Evolutionary conservation across 2,113 vertebrate species (phyloP).

Genomic region (Saguinus imperator): DNA sequence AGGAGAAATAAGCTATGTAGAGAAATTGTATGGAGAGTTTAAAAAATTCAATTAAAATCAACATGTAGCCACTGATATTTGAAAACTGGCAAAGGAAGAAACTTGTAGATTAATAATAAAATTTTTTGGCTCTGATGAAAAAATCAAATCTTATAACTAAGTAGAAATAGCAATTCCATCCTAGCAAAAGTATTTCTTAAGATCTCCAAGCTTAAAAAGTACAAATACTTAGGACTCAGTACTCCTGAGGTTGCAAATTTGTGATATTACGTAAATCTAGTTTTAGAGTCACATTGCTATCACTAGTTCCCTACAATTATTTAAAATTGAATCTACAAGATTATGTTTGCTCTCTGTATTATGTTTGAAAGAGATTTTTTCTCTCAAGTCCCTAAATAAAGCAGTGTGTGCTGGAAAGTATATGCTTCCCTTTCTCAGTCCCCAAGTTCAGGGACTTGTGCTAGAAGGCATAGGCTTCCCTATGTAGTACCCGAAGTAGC

Average conservation of each 20-base stretch:
- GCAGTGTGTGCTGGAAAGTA: not conserved
- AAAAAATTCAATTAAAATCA: conserved; percentile 30
- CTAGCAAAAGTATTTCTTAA: conserved; percentile 16
- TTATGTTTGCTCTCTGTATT: not conserved
- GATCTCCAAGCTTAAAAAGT: not conserved
- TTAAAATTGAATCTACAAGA: not conserved
- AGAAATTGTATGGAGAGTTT: not conserved
- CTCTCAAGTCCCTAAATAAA: not conserved
- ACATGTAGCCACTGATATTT: not conserved
- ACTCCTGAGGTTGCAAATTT: not conserved
- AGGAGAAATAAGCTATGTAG: not conserved
- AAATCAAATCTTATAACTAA: not conserved
- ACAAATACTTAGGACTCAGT: not conserved
- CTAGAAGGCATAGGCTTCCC: not conserved
- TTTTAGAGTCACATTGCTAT: not conserved
- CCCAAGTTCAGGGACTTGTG: not conserved
- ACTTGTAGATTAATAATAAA: not conserved
- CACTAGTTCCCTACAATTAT: not conserved
- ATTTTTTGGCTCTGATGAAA: not conserved
- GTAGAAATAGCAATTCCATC: not conserved
- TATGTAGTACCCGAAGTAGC: not conserved
- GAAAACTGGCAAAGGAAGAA: not conserved
- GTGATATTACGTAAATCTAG: not conserved
- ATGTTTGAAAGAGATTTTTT: not conserved
- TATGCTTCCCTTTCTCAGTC: no score